Base-by-base conservation (phyloP, 2,797 vertebrate species). In the Crypturellus tataupa region DNA sequence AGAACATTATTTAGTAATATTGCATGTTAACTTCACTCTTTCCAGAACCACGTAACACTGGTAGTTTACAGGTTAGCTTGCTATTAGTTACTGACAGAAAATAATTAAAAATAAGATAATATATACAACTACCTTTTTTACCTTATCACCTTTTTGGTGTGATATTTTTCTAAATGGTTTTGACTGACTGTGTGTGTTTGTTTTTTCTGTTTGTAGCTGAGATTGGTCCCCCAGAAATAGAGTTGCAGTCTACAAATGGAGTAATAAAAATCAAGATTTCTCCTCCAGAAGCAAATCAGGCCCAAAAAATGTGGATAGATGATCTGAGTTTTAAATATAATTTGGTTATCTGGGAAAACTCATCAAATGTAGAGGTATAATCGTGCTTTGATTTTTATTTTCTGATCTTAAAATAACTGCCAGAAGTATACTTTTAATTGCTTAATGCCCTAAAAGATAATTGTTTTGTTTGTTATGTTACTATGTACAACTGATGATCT, bases 201-300 rank as follows among this genome's bases (percentile, higher is more conserved):
- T 46, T 35, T 53, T 78, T 64, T 20, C 14, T 72, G 55, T 58
- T 93, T 76, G 20, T 93, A 98, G 98, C 98, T 87, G 72, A 89
- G 4, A 96, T 98, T 2, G 97, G 98, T 29, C 97, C 97, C 31
- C 98, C 98, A 40, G 78, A 55, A 29, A 63, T 98, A 31, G 58
- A 51, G 9, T 69, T 98, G 77, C 83, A 97, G 84, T 93, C 97
- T 25, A 81, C 80, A 92, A 87, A 97, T 63, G 97, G 96, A 46
- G 83, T 79, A 3, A 51, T 98, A 58, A 77, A 87, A 73, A 19
- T 98, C 13, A 88, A 25, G 27, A 35, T 98, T 89, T 95, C 83
- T 53, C 82, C 89, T 75, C 97, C 97, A 37, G 97, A 97, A 59
- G 80, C n/a, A 83, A 51, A 90, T 71, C 77, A 80, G 44, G 35